phyloP scores from a whole-genome alignment of 2,797 vertebrate species.

The Balearica regulorum region DNA sequence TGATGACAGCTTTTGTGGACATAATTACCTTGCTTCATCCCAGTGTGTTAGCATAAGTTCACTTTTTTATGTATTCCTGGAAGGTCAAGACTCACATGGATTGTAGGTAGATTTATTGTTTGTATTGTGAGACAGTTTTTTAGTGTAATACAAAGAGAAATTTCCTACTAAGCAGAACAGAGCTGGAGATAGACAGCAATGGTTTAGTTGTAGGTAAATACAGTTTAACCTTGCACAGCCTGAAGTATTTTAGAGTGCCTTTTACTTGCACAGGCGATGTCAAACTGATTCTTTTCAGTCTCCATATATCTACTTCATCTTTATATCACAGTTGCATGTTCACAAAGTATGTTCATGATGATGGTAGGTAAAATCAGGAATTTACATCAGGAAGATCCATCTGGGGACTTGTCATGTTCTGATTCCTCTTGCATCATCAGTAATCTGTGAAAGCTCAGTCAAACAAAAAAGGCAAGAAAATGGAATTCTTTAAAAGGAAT shows the following conservation, averaged over 20 bases:
- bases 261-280: neutral
- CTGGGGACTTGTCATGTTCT: neutral
- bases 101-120: neutral
- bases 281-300: neutral
- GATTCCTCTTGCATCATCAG: neutral
- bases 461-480: neutral
- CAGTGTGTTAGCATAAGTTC: neutral
- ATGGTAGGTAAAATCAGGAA: neutral
- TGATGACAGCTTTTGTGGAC: neutral
- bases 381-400: neutral
- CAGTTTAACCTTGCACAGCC: neutral
- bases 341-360: neutral
- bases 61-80: neutral
- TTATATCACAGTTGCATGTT: neutral
- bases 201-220: neutral
- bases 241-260: neutral
- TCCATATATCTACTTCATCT: neutral
- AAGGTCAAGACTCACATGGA: neutral
- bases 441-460: neutral
- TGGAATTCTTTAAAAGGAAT: neutral
- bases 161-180: neutral
- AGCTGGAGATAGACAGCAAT: neutral
- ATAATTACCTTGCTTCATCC: neutral
- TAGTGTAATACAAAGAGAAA: neutral
- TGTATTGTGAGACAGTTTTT: neutral